phyloP scores from a whole-genome alignment of 64 coral and sea anemone genomes.

The Anthopleura sola region DNA sequence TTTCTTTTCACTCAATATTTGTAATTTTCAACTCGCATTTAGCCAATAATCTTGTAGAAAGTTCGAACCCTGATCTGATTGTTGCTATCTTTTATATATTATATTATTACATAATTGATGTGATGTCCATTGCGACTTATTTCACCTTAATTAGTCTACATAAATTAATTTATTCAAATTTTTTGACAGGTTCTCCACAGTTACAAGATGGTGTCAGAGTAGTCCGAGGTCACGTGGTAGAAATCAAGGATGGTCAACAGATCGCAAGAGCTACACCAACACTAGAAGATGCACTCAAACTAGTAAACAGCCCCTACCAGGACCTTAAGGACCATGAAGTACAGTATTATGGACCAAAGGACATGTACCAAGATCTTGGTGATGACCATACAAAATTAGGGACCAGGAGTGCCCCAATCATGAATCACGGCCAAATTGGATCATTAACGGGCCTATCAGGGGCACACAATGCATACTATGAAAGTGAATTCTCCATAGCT shows the following conservation, averaged over 20 bases:
- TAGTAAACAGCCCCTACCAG: conserved; percentile 19
- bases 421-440: neutral
- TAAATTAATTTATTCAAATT: neutral
- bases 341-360: conserved; percentile 13
- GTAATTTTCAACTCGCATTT: no score
- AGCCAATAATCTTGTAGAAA: no score
- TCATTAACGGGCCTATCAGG: no score
- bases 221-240: conserved; percentile 45
- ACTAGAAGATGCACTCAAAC: conserved; percentile 41
- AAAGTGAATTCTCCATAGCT: neutral
- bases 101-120: no score
- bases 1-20: no score
- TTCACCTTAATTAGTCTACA: no score
- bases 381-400: neutral
- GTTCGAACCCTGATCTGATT: no score
- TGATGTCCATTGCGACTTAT: no score
- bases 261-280: conserved; percentile 7
- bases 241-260: conserved; percentile 57
- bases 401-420: neutral
- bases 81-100: no score
- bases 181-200: conserved; percentile 34
- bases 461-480: neutral
- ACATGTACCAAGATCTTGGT: neutral
- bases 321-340: neutral
- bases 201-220: conserved; percentile 39